phyloP scores from a whole-genome alignment of 1,140 invertebrate genomes.

The Campodea augens region DNA sequence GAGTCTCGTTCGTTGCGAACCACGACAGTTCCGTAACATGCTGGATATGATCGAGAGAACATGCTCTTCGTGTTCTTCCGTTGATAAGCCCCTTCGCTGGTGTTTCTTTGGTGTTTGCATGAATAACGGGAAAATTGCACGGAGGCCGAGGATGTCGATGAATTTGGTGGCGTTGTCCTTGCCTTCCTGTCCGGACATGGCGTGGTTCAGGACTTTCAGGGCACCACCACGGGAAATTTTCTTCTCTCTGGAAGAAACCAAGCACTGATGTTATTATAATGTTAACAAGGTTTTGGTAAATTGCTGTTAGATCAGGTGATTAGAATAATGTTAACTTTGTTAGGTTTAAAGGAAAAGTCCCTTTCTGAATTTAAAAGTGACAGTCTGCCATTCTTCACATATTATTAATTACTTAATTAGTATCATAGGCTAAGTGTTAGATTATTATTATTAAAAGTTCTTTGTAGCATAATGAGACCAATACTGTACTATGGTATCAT shows the following conservation, averaged over 20 bases:
- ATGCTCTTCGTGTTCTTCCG: slow-evolving; percentile 90
- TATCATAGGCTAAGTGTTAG: too few species aligned
- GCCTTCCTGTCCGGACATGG: slow-evolving; percentile 80
- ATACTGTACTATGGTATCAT: too few species aligned
- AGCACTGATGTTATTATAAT: slow-evolving; percentile 7
- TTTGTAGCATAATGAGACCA: too few species aligned
- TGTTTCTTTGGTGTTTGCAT: slow-evolving; percentile 93
- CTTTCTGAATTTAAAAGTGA: too few species aligned
- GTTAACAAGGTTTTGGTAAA: too few species aligned
- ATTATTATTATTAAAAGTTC: too few species aligned
- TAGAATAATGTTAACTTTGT: too few species aligned
- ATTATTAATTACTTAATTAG: too few species aligned
- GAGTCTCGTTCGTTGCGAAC: slow-evolving; percentile 70
- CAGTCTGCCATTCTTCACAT: too few species aligned
- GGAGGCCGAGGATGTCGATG: slow-evolving; percentile 89
- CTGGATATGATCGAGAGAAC: slow-evolving; percentile 84
- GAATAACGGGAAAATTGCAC: slow-evolving; percentile 93
- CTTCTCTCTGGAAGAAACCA: slow-evolving; percentile 54
- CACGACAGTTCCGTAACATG: slow-evolving; percentile 79
- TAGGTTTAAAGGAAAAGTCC: too few species aligned
- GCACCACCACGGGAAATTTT: slow-evolving; percentile 92
- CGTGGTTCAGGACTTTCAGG: slow-evolving; percentile 89
- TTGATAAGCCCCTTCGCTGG: slow-evolving; percentile 59
- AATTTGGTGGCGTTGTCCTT: slow-evolving; percentile 95
- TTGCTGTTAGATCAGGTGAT: too few species aligned